Conservation (phyloP, 2,797 vertebrate genomes). For the Fringilla coelebs region DNA sequence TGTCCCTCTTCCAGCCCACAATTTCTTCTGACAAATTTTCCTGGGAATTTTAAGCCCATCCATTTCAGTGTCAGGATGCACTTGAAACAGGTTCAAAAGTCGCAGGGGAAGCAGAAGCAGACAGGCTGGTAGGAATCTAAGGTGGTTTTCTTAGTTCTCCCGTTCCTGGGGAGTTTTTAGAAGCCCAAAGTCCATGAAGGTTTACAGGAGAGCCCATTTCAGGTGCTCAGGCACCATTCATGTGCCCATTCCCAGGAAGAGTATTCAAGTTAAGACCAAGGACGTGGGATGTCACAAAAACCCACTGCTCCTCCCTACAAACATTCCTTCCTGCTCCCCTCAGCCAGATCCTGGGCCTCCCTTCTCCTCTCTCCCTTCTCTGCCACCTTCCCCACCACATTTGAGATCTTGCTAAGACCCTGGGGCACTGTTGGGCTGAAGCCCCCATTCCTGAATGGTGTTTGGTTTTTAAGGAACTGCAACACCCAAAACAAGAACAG, state of each 20-base stretch:
- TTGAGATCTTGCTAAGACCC: not conserved
- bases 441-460: accelerated
- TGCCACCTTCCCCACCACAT: not conserved
- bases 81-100: not conserved
- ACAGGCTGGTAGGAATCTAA: not conserved
- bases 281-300: not conserved
- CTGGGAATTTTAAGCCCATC: not conserved
- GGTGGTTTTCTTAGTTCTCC: not conserved
- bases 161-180: not conserved
- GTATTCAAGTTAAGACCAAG: accelerated
- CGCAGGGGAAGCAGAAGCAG: not conserved
- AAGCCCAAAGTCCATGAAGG: not conserved
- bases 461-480: not conserved
- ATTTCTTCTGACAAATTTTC: not conserved
- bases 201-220: not conserved
- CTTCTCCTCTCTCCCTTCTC: not conserved
- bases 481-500: not conserved
- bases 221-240: not conserved
- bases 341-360: not conserved
- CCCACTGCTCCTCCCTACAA: not conserved
- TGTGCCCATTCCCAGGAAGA: accelerated
- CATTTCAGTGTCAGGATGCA: not conserved
- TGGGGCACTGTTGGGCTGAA: not conserved
- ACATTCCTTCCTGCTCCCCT: not conserved
- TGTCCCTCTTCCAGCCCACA: not conserved